Evolutionary conservation across 2,797 vertebrate genomes (phyloP).

Genomic region (Eutrigla gurnardus): DNA sequence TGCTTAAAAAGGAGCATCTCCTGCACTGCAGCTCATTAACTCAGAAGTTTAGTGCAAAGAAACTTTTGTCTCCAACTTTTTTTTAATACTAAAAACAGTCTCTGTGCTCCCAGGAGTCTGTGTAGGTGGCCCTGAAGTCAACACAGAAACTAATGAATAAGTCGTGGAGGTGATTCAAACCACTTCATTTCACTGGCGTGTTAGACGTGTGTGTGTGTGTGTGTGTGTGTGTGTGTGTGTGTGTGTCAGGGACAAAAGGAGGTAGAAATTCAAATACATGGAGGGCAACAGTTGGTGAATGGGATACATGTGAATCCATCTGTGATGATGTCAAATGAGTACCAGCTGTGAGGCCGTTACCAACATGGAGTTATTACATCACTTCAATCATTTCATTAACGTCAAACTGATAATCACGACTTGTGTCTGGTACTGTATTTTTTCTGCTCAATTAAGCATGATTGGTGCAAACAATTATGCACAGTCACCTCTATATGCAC

Average conservation of each 20-base stretch:
- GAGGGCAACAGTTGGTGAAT: constrained; percentile 66
- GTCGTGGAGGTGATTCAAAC: constrained; percentile 43
- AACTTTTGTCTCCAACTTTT: constrained; percentile 51
- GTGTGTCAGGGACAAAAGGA: constrained; percentile 14
- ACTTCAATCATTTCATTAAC: constrained; percentile 43
- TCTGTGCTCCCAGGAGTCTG: constrained; percentile 42
- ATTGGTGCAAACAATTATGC: constrained; percentile 55
- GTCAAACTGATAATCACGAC: constrained; percentile 54
- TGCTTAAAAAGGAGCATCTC: constrained; percentile 27
- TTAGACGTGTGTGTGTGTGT: constrained; percentile 8
- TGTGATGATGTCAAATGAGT: constrained; percentile 51
- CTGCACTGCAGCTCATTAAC: constrained; percentile 66
- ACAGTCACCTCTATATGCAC: constrained; percentile 36
- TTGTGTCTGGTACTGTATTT: constrained; percentile 43
- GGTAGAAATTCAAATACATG: constrained; percentile 28
- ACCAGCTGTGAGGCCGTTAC: constrained; percentile 63
- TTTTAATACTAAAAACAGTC: constrained; percentile 53
- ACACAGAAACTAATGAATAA: constrained; percentile 57
- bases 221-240: constrained; percentile 13
- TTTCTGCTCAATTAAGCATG: constrained; percentile 65
- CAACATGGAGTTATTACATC: constrained; percentile 59
- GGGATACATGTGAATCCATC: constrained; percentile 64
- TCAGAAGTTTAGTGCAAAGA: constrained; percentile 29
- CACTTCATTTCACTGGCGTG: constrained; percentile 35
- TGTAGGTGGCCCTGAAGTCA: constrained; percentile 60